Conservation (phyloP, 2,797 vertebrate genomes). For the Erethizon dorsatum region DNA sequence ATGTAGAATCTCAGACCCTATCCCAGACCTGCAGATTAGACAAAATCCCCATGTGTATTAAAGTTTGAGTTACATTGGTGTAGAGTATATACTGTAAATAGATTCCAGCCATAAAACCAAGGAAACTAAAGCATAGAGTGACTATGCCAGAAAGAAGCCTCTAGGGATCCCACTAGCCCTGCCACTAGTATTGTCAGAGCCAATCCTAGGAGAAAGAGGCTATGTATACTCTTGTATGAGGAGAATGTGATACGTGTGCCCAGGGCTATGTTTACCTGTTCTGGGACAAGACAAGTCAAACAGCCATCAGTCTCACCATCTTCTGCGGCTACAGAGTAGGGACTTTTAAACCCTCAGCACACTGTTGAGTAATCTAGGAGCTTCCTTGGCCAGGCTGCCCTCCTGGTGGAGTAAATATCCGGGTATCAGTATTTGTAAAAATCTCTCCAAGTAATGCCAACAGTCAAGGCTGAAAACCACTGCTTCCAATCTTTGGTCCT, state of each 20-base stretch:
- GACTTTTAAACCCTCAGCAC: not conserved
- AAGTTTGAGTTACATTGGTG: not conserved
- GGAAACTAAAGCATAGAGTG: not conserved
- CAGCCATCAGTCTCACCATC: not conserved
- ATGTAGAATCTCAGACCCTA: not conserved
- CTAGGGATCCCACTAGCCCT: not conserved
- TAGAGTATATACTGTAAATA: not conserved
- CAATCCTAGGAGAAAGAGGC: not conserved
- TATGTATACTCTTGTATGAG: not conserved
- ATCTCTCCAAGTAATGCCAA: slow-evolving; percentile 11
- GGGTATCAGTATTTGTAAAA: not conserved
- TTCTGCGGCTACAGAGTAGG: not conserved
- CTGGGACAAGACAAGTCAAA: not conserved
- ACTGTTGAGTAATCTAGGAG: not conserved
- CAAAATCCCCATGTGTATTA: not conserved
- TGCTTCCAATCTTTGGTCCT: not conserved
- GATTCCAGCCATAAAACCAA: not conserved
- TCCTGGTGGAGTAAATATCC: not conserved
- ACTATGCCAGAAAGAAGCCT: not conserved
- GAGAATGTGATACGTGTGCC: not conserved
- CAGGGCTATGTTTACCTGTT: not conserved
- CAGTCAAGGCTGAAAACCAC: not conserved
- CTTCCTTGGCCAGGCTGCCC: not conserved
- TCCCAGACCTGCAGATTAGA: slow-evolving; percentile 10
- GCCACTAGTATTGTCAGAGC: not conserved